Evolutionary conservation across 2,797 vertebrate genomes (phyloP).

Genomic region (Choloepus didactylus): DNA sequence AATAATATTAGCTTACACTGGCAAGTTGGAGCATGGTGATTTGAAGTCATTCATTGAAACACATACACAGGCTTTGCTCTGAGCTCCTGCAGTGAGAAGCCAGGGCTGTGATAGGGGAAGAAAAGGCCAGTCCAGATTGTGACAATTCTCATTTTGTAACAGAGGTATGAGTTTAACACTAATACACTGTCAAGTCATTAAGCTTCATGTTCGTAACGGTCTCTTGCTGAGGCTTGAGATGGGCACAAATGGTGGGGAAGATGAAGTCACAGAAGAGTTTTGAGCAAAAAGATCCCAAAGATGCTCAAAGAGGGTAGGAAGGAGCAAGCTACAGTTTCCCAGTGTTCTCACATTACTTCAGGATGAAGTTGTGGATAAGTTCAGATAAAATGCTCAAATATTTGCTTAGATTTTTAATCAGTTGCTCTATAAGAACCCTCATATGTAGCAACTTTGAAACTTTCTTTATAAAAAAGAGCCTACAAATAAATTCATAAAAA

Average conservation of each 20-base stretch:
- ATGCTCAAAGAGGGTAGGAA: conserved; percentile 83
- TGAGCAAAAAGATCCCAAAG: conserved; percentile 84
- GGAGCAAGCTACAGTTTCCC: conserved; percentile 87
- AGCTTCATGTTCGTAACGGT: conserved; percentile 87
- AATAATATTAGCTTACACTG: conserved; percentile 73
- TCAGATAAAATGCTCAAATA: conserved; percentile 85
- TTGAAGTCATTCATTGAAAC: conserved; percentile 70
- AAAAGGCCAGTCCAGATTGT: conserved; percentile 71
- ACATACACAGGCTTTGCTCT: conserved; percentile 76
- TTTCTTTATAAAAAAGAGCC: conserved; percentile 89
- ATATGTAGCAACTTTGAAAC: conserved; percentile 80
- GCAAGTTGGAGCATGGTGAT: conserved; percentile 71
- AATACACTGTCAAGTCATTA: conserved; percentile 84
- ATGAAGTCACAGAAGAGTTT: conserved; percentile 76
- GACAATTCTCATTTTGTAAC: conserved; percentile 80
- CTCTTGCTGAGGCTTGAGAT: conserved; percentile 87
- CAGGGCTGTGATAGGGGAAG: conserved; percentile 61
- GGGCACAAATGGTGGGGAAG: conserved; percentile 87
- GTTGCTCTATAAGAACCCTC: conserved; percentile 82
- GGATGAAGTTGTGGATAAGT: conserved; percentile 83
- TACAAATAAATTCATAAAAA: conserved; percentile 90
- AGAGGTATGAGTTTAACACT: conserved; percentile 87
- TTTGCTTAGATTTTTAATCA: conserved; percentile 78
- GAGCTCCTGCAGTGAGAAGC: conserved; percentile 32
- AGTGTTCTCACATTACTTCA: conserved; percentile 84